Percentiles rank a stretch among this genome's conserved stretches.
phyloP scores from a whole-genome alignment of 37 sponge, comb jelly and placozoan genomes.

The Aplysina aerophoba region DNA sequence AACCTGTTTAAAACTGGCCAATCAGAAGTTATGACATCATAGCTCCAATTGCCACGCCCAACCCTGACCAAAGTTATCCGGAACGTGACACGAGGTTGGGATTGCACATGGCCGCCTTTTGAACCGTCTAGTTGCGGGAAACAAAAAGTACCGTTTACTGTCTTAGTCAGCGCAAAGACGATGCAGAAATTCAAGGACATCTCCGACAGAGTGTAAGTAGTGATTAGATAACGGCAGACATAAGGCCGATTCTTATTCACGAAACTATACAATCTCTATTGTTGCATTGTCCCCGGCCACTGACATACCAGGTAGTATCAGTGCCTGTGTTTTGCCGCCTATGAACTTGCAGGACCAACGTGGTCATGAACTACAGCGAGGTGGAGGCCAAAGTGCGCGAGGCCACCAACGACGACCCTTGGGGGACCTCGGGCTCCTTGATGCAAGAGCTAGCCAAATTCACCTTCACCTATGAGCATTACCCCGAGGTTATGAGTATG shows the following conservation, averaged over 20 bases:
- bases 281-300: no score
- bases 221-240: not conserved
- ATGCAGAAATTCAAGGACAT: conserved; percentile 25
- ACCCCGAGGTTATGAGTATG: conserved; percentile 98
- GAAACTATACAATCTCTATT: no score
- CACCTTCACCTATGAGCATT: conserved; percentile 96
- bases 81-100: no score
- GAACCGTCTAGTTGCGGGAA: not conserved
- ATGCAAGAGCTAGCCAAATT: conserved; percentile 93
- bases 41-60: not conserved
- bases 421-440: conserved; percentile 95
- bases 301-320: no score
- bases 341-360: conserved; percentile 80
- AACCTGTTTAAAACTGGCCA: not conserved
- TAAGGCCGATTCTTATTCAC: no score
- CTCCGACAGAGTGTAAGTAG: conserved; percentile 25
- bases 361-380: conserved; percentile 99
- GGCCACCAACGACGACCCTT: conserved; percentile 98
- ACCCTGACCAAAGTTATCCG: no score
- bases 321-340: not conserved
- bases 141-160: no score
- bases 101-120: conserved; percentile 30
- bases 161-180: not conserved
- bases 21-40: conserved; percentile 17
- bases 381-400: conserved; percentile 97